These are phyloP conservation scores for Brachymystax lenok DNA, from an alignment of 2,797 vertebrate genomes.

Conservation along the genomic window DNA sequence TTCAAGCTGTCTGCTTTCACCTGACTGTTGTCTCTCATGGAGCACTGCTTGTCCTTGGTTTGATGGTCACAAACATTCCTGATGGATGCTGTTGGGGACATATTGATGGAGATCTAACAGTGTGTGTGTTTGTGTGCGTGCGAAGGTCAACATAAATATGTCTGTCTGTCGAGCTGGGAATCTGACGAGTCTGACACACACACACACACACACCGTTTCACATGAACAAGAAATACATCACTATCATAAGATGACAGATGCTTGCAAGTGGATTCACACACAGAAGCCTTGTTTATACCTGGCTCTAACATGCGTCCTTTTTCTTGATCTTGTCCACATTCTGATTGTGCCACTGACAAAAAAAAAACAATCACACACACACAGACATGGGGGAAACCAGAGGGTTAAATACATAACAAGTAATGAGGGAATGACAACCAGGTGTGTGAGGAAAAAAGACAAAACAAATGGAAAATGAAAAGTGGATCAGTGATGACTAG, in stretches of 20 bases:
- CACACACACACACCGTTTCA: constrained; percentile 5
- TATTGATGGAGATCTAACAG: background rate
- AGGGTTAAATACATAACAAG: too few relatives aligned
- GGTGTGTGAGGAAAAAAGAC: too few relatives aligned
- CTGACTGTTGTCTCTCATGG: background rate
- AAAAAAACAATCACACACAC: too few relatives aligned
- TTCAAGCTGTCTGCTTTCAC: constrained; percentile 5
- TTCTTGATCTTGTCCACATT: too few relatives aligned
- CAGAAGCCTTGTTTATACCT: too few relatives aligned
- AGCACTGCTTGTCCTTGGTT: constrained; percentile 4
- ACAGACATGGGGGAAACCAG: too few relatives aligned
- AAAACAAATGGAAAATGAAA: too few relatives aligned
- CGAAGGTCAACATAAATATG: constrained; percentile 5
- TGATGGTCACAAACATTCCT: constrained; percentile 3
- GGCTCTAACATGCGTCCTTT: too few relatives aligned
- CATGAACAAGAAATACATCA: constrained; percentile 35
- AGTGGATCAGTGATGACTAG: too few relatives aligned
- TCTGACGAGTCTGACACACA: background rate
- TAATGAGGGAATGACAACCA: too few relatives aligned
- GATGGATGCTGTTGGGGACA: constrained; percentile 3
- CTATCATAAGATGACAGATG: constrained; percentile 10
- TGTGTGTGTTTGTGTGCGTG: background rate
- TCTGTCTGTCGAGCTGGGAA: constrained; percentile 3
- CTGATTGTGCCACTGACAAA: too few relatives aligned
- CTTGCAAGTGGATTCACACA: background rate